A percentile compares a stretch with the other conserved stretches of the same genome.
These are phyloP conservation scores for Athalia cordata DNA, from an alignment of 2,888 invertebrate genomes.

Conservation along the genomic window DNA sequence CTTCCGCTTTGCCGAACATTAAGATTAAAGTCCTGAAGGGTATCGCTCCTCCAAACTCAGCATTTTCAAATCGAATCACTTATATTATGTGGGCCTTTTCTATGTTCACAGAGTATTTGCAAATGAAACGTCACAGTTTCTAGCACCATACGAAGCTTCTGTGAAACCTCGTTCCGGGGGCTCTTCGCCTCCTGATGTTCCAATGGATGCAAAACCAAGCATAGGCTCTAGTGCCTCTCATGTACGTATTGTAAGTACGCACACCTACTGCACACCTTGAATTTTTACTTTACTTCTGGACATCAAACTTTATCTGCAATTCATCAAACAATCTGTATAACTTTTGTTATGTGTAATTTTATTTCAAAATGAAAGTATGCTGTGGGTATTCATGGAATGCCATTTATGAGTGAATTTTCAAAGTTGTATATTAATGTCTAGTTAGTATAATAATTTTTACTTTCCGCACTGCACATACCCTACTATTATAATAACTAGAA, in stretches of 20 bases:
- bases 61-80: not conserved
- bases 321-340: slow-evolving; percentile 24
- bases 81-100: slow-evolving; percentile 41
- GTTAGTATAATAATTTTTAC: slow-evolving; percentile 40
- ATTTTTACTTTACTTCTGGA: slow-evolving; percentile 51
- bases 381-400: too few species aligned
- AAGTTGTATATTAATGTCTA: too few species aligned
- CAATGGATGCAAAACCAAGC: slow-evolving; percentile 64
- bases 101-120: slow-evolving; percentile 79
- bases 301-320: slow-evolving; percentile 38
- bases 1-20: slow-evolving; percentile 7
- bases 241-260: slow-evolving; percentile 72
- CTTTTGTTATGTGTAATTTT: too few species aligned
- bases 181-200: slow-evolving; percentile 70
- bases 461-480: slow-evolving; percentile 58
- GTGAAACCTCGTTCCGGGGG: slow-evolving; percentile 76
- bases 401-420: too few species aligned
- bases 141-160: slow-evolving; percentile 84
- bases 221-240: slow-evolving; percentile 73
- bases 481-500: slow-evolving; percentile 40
- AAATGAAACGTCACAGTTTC: slow-evolving; percentile 83
- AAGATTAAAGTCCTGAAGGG: not conserved
- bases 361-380: too few species aligned
- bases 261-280: slow-evolving; percentile 61
- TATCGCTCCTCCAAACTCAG: slow-evolving; percentile 13